Evolutionary conservation across 2,797 vertebrate genomes (phyloP).

Genomic region (Eospalax fontanierii): DNA sequence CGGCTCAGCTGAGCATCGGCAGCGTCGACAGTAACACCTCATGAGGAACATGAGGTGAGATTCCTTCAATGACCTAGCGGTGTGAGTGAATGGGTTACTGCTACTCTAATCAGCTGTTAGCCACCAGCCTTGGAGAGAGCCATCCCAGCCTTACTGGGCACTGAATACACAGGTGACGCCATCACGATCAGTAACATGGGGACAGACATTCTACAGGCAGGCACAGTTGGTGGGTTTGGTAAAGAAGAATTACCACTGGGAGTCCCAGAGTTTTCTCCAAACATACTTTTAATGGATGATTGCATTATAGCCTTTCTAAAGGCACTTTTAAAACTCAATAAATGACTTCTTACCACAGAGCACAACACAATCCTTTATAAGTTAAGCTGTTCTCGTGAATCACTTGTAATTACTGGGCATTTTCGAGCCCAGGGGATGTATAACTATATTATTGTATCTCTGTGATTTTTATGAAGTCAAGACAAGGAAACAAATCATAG

Average conservation of each 20-base stretch:
- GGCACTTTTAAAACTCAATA: conserved; percentile 77
- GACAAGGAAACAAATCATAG: conserved; percentile 82
- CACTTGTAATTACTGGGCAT: conserved; percentile 77
- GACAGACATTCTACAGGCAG: accelerated
- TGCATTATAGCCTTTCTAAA: conserved; percentile 74
- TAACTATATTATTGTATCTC: conserved; percentile 69
- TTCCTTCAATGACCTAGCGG: background rate
- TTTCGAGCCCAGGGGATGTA: conserved; percentile 69
- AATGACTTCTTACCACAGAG: conserved; percentile 73
- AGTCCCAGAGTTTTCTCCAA: conserved; percentile 58
- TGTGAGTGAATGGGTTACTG: no score
- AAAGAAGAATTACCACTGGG: conserved; percentile 29
- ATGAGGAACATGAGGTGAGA: background rate
- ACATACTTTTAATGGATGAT: conserved; percentile 77
- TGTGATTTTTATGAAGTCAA: conserved; percentile 83
- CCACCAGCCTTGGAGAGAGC: conserved; percentile 57
- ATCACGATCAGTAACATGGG: conserved; percentile 10
- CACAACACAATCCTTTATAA: conserved; percentile 66
- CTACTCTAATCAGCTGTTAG: no score
- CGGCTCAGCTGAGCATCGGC: conserved; percentile 70
- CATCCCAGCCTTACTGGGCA: conserved; percentile 77
- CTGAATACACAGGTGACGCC: conserved; percentile 59
- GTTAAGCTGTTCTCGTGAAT: conserved; percentile 77
- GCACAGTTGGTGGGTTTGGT: background rate
- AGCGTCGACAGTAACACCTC: conserved; percentile 49